phyloP scores from a whole-genome alignment of 2,113 vertebrate species.

The Lepus timidus region DNA sequence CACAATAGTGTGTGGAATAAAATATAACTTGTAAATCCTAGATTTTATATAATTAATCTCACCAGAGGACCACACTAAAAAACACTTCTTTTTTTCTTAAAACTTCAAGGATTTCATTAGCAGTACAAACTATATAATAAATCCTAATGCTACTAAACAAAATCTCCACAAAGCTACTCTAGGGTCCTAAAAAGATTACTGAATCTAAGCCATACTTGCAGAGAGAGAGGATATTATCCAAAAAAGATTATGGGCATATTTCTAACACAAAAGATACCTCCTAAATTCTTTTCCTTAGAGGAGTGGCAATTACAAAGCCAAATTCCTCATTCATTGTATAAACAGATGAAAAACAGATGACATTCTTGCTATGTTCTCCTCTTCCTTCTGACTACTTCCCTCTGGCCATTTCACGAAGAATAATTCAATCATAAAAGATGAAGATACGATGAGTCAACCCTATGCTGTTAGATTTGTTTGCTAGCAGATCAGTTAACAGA shows the following conservation, averaged over 20 bases:
- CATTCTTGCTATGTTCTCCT: background rate
- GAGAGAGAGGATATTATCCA: background rate
- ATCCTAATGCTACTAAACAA: slow-evolving; percentile 7
- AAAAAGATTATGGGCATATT: background rate
- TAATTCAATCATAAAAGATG: background rate
- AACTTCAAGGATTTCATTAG: slow-evolving; percentile 40
- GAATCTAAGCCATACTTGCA: background rate
- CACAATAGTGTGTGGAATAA: background rate
- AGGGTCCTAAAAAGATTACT: slow-evolving; percentile 7
- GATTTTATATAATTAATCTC: background rate
- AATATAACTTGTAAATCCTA: background rate
- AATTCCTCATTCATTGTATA: background rate
- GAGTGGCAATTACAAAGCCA: background rate
- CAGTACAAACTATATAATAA: slow-evolving; percentile 48
- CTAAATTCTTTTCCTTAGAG: background rate
- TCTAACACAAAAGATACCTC: background rate
- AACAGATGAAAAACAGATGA: background rate
- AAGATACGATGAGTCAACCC: background rate
- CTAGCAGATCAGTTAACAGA: too few species aligned
- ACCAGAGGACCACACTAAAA: background rate
- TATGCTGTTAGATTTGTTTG: background rate
- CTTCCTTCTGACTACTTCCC: background rate
- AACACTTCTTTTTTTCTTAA: background rate
- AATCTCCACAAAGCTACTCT: background rate
- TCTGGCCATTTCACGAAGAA: slow-evolving; percentile 34